Evolutionary conservation across 2,888 invertebrate species (phyloP), one percentile per base, ranked within the genome.

Genomic region (Stenurella melanura): DNA sequence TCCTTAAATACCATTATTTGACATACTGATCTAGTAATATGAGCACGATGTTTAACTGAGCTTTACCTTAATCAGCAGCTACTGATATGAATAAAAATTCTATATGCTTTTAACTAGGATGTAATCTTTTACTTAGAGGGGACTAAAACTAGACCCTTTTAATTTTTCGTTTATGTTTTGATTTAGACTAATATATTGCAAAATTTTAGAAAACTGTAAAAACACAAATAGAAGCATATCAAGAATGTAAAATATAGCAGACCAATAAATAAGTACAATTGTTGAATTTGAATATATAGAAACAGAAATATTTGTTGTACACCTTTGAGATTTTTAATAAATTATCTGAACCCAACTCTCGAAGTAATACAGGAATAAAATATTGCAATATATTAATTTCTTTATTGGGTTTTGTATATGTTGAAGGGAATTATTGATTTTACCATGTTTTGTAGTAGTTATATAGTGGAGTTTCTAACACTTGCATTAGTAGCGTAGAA

Each of bases 371-470:
- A 42, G 12, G 15, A 54, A 67, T 21, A 9, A 42, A 56, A 70
- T 42, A 61, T 70, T 70, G 60, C 50, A 50, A 60, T 60, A 60
- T 38, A 12, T 64, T 18, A 42, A 19, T 10, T 50, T 30, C 42
- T 5, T 11, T 30, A 4, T 42, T 15, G n/a, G n/a, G 38, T 60
- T 19, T 57, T 58, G 42, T 70, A 19, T 42, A 42, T 19, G 10
- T 42, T 70, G n/a, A 15, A 21, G 34, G 63, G 17, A 30, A 15
- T 50, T 34, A 38, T 54, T 26, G 69, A 38, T 17, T 69, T 69
- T 58, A 57, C 57, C 69, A 60, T 74, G 3, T 18, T 54, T 75
- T 70, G 60, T 56, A 26, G 21, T 26, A 26, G 21, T 26, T 26
- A 26, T 26, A 26, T 26, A 26, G 4, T 26, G 21, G 21, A 4